Conservation (phyloP, 2,888 invertebrate genomes). For the Pachliopta kotzebuea region DNA sequence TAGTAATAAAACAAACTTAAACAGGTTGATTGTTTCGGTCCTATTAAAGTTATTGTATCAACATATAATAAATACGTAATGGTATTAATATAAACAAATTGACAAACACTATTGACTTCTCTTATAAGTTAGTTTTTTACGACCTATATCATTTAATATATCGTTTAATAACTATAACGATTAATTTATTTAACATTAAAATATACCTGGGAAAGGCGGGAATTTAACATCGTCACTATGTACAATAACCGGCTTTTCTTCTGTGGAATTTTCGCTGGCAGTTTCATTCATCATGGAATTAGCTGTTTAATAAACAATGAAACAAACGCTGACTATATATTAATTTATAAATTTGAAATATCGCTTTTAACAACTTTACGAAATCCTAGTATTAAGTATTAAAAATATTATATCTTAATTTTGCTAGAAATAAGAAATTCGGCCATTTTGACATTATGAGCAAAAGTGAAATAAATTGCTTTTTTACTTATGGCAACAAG, state of each 20-base stretch:
- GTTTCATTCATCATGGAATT: conserved; percentile 59
- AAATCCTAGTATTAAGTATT: conserved; percentile 23
- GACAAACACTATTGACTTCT: neutral
- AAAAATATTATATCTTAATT: conserved; percentile 32
- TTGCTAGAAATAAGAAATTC: conserved; percentile 38
- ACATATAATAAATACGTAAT: too few relatives aligned
- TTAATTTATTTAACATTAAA: neutral
- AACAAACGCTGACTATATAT: conserved; percentile 13
- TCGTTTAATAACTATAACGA: neutral
- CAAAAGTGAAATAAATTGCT: neutral
- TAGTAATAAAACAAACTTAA: neutral
- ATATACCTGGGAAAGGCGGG: conserved; percentile 70
- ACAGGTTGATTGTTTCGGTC: too few relatives aligned
- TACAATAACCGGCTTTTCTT: conserved; percentile 64
- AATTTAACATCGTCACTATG: conserved; percentile 52
- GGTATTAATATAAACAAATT: neutral
- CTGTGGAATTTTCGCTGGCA: conserved; percentile 49
- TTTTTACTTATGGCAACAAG: neutral
- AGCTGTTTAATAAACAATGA: conserved; percentile 27
- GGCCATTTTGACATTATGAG: conserved; percentile 56
- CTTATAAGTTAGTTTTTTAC: neutral
- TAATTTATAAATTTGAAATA: neutral
- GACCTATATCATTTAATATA: neutral
- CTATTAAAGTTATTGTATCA: too few relatives aligned
- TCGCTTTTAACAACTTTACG: conserved; percentile 1